Evolutionary conservation across 2,797 vertebrate genomes (phyloP), one percentile per base, ranked within the genome.

Genomic region (Rachycentron canadum): DNA sequence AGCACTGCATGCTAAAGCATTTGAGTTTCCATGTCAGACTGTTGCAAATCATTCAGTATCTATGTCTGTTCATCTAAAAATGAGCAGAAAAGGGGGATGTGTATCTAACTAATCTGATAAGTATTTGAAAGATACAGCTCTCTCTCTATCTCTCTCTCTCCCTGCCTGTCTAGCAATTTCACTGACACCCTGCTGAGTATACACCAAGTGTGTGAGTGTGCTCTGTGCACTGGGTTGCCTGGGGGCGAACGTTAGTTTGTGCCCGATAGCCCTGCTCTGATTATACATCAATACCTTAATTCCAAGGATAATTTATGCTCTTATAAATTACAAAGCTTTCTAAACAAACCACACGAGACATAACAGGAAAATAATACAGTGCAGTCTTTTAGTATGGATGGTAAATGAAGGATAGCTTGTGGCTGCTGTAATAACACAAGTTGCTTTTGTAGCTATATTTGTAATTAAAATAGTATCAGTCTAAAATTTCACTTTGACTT

Each of bases 211-310:
- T 78, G 73, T 68, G 76, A 73, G 82, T 40, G 41, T 73, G 71
- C 86, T 87, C 81, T 61, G 73, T 84, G 88, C 85, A 82, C 76
- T 75, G 55, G 56, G 68, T 86, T 85, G 90, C 91, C 94, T 89
- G 79, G 74, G 86, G 90, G 90, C 49, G 61, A 91, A 88, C 62
- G 79, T 82, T 89, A 89, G 87, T 82, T 83, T 81, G 80, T 84
- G 91, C 78, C 90, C 84, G 56, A 89, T 92, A 88, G 87, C 83
- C 90, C 78, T 79, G 91, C 77, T 93, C 90, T 94, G 90, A 95
- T 94, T 93, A 89, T 91, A 93, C 93, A 93, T 94, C 93, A 91
- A 87, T 93, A 92, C 87, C 89, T 92, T 90, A 91, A 90, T 93
- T 91, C 86, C 89, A 80, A 86, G 81, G 83, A 91, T 92, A 93